These are phyloP conservation scores for Drosophila tropicalis DNA, from an alignment of 1,140 invertebrate species.

Conservation along the genomic window DNA sequence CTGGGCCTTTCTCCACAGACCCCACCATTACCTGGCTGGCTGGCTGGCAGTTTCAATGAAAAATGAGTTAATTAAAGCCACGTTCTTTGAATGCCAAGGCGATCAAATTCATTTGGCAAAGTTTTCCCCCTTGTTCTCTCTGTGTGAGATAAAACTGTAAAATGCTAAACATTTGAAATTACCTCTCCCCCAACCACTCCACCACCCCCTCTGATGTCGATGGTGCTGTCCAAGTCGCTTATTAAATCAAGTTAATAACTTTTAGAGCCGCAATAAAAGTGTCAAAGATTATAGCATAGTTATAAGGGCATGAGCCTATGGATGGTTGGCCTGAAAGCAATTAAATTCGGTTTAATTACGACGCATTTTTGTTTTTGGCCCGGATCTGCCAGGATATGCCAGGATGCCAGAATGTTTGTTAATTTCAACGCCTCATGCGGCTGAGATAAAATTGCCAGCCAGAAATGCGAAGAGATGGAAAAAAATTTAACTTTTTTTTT, in stretches of 20 bases:
- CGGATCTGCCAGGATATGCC: not conserved
- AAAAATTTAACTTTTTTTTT: conserved; percentile 57
- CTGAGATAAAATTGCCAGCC: conserved; percentile 69
- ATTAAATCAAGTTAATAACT: conserved; percentile 83
- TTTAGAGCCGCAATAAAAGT: conserved; percentile 81
- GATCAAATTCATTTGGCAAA: conserved; percentile 72
- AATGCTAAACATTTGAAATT: conserved; percentile 66
- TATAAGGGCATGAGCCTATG: conserved; percentile 46
- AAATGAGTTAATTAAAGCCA: conserved; percentile 83
- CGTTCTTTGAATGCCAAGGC: conserved; percentile 60
- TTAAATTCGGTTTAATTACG: conserved; percentile 81
- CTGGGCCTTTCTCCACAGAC: not conserved
- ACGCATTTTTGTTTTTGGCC: conserved; percentile 63
- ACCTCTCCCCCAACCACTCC: not conserved
- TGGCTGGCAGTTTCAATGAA: conserved; percentile 72
- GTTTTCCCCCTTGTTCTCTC: conserved; percentile 30
- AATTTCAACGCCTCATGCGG: conserved; percentile 77
- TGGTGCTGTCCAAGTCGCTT: conserved; percentile 60
- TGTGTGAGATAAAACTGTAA: conserved; percentile 61
- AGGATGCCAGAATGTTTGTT: conserved; percentile 67
- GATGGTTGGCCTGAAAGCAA: conserved; percentile 62
- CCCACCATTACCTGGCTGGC: conserved; percentile 22
- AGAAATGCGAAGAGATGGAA: conserved; percentile 70
- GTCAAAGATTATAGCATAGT: conserved; percentile 82
- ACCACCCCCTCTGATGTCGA: not conserved